phyloP scores from a whole-genome alignment of 2,888 invertebrate species.

The Lottia gigantea region DNA sequence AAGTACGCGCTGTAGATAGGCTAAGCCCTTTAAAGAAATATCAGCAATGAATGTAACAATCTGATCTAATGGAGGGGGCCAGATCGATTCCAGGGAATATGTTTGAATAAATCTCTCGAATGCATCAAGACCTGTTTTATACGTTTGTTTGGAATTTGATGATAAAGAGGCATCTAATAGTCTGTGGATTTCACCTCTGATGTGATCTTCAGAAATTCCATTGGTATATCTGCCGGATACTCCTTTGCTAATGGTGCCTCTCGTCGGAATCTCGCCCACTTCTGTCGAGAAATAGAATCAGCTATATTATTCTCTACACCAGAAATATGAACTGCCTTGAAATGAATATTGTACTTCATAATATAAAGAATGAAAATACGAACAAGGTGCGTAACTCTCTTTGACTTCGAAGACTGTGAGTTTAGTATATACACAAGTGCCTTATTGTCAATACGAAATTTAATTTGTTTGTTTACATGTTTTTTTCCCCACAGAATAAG shows the following conservation, averaged over 20 bases:
- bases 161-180: neutral
- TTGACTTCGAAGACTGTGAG: neutral
- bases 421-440: constrained; percentile 12
- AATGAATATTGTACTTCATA: constrained; percentile 4
- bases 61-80: constrained; percentile 3
- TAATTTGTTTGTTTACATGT: neutral
- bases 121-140: neutral
- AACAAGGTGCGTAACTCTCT: neutral
- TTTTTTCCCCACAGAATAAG: neutral
- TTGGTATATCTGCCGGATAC: neutral
- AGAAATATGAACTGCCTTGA: neutral
- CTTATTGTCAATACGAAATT: constrained; percentile 17
- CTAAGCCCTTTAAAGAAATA: neutral
- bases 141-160: neutral
- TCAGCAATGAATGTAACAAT: neutral
- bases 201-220: neutral
- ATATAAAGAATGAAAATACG: neutral
- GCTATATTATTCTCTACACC: neutral
- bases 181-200: neutral
- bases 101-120: neutral
- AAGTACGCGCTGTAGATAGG: neutral
- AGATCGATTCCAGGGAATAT: neutral
- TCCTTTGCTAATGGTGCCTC: neutral
- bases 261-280: neutral
- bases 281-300: neutral